Conservation (phyloP, 2,888 invertebrate species). For the Phytoseiulus persimilis region DNA sequence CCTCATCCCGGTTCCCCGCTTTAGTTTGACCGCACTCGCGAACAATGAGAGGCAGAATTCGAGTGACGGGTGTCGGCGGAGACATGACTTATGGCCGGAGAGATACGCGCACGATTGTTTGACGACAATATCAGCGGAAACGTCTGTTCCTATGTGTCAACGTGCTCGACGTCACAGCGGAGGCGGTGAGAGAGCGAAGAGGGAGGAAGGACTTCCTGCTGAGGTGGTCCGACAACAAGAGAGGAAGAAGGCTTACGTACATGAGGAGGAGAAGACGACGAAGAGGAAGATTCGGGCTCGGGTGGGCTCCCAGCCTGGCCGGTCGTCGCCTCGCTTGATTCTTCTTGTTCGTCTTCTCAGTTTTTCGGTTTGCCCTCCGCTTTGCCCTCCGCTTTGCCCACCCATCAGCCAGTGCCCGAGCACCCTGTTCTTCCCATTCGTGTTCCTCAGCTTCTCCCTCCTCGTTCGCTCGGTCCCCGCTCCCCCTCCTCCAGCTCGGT, state of each 20-base stretch:
- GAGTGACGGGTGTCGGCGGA: not conserved
- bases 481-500: slow-evolving; percentile 14
- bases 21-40: not conserved
- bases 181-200: not conserved
- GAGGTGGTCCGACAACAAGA: slow-evolving; percentile 32
- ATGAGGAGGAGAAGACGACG: not conserved
- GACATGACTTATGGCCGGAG: not conserved
- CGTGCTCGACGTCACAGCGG: not conserved
- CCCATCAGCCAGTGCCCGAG: not conserved
- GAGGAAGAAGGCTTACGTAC: slow-evolving; percentile 22
- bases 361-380: slow-evolving; percentile 15
- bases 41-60: not conserved
- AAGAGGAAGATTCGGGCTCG: not conserved
- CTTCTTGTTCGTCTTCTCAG: not conserved
- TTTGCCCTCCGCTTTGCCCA: slow-evolving; percentile 39
- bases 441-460: slow-evolving; percentile 15
- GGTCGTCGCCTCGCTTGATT: slow-evolving; percentile 8
- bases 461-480: slow-evolving; percentile 38
- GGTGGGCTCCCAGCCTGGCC: not conserved
- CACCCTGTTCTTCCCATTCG: not conserved
- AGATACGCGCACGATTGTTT: not conserved
- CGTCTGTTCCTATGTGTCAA: not conserved
- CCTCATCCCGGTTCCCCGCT: not conserved
- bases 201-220: slow-evolving; percentile 31
- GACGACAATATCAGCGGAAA: not conserved